Evolutionary conservation across 2,888 invertebrate genomes (phyloP), one percentile per base, ranked within the genome.

Genomic region (Scaptomyza polygonia): DNA sequence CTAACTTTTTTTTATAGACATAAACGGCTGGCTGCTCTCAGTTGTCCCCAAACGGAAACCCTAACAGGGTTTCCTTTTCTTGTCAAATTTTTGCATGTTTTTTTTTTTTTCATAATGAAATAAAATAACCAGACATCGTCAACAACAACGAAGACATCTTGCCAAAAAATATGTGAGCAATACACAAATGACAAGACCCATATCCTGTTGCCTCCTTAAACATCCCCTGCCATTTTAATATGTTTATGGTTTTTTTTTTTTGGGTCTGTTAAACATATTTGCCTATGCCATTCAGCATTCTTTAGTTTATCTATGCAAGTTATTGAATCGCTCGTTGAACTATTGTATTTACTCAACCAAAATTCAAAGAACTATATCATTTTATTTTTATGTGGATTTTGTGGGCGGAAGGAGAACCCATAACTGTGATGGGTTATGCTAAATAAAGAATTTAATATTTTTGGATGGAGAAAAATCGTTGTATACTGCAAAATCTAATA

Each of bases 41-140:
- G 55, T 73, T 65, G 52, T 57, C 44, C 40, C 45, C 39, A 36
- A 52, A 57, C 43, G 53, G 53, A 40, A 56, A 32, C 18, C 18
- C 4, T 57, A 56, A 29, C 48, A 39, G 44, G 30, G 36, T 66
- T 42, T 40, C 49, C 42, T 57, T 52, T 58, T 30, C 42, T 32
- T n/a, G 18, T 47, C 21, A 9, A 3, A 3, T 18, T 12, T 11
- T 14, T 2, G n/a, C n/a, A n/a, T 3, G 21, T 11, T 6, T 25
- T 14, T 2, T 21, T 32, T 45, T 36, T 58, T 44, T 53, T 43
- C 36, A 43, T 81, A 73, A 84, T 84, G 81, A 74, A 81, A 81
- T 69, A 61, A 73, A 73, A 81, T 77, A 77, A 67, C 77, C 62
- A 73, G 65, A 73, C 68, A 81, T 79, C 54, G 76, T 67, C 76